Percentiles rank a stretch among this genome's conserved stretches.
phyloP scores from a whole-genome alignment of 1,140 invertebrate species.

The Drosophila bifasciata region DNA sequence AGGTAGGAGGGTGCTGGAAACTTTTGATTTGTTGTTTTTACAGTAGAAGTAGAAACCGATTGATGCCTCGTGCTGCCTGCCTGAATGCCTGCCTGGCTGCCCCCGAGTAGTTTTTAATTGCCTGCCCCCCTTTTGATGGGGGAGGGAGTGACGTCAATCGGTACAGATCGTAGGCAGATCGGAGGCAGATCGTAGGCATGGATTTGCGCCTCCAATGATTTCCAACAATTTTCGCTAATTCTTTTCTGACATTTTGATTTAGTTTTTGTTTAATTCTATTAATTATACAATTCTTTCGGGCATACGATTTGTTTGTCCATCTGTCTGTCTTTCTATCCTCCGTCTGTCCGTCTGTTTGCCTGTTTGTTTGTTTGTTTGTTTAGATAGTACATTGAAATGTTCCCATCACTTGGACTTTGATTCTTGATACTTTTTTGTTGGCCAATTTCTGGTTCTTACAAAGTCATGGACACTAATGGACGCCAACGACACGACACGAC shows the following conservation, averaged over 20 bases:
- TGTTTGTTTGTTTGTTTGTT: constrained; percentile 37
- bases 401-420: constrained; percentile 32
- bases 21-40: constrained; percentile 61
- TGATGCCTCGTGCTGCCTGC: constrained; percentile 34
- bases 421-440: not conserved
- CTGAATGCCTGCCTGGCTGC: constrained; percentile 32
- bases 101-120: constrained; percentile 78
- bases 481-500: constrained; percentile 20
- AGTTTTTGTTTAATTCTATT: constrained; percentile 80
- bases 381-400: constrained; percentile 31
- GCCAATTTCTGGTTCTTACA: constrained; percentile 41
- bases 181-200: constrained; percentile 15
- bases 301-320: not conserved
- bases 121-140: constrained; percentile 14
- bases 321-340: constrained; percentile 8
- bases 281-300: constrained; percentile 59
- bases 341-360: constrained; percentile 13
- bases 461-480: constrained; percentile 72
- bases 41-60: constrained; percentile 26
- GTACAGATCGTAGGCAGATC: constrained; percentile 28
- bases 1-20: constrained; percentile 1
- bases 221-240: constrained; percentile 53
- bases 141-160: constrained; percentile 65
- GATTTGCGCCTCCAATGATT: constrained; percentile 64
- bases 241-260: constrained; percentile 64